Percentiles rank a stretch among this genome's conserved stretches.
Conservation (phyloP, 1,140 invertebrate species). For the Listronotus oregonensis region DNA sequence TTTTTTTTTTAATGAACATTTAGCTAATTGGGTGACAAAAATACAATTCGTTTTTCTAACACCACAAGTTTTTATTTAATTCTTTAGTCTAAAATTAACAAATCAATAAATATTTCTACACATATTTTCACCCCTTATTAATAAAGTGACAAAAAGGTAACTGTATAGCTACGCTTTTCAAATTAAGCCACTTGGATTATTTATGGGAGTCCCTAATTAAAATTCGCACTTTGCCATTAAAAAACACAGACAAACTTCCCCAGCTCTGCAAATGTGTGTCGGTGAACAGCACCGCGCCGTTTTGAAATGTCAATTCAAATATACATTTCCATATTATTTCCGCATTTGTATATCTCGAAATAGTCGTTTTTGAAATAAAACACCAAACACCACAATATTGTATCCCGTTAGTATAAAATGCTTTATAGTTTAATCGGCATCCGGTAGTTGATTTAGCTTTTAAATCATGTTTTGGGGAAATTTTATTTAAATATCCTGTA, state of each 20-base stretch:
- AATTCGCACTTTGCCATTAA: conserved; percentile 17
- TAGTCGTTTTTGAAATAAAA: conserved; percentile 28
- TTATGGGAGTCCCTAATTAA: conserved; percentile 7
- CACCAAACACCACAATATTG: conserved; percentile 11
- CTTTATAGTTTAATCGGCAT: too few species aligned
- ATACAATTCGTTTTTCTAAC: too few species aligned
- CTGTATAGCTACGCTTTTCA: not conserved
- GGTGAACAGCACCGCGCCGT: not conserved
- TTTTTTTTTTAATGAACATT: too few species aligned
- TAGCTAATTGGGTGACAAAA: too few species aligned
- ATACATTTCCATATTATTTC: conserved; percentile 48
- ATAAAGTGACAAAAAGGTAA: conserved; percentile 7
- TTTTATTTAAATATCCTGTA: too few species aligned
- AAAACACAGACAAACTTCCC: conserved; percentile 4
- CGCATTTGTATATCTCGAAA: conserved; percentile 37
- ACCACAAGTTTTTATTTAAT: too few species aligned
- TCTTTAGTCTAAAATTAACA: too few species aligned
- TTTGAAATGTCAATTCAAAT: conserved; percentile 37
- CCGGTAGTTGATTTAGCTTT: too few species aligned
- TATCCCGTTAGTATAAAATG: too few species aligned
- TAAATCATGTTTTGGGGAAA: too few species aligned
- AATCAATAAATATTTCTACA: too few species aligned
- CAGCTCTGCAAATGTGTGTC: not conserved
- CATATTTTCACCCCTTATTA: not conserved
- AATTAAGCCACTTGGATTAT: conserved; percentile 7